A percentile compares a stretch with the other conserved stretches of the same genome.
Conservation (phyloP, 2,888 invertebrate species). For the Drosophila rellima region DNA sequence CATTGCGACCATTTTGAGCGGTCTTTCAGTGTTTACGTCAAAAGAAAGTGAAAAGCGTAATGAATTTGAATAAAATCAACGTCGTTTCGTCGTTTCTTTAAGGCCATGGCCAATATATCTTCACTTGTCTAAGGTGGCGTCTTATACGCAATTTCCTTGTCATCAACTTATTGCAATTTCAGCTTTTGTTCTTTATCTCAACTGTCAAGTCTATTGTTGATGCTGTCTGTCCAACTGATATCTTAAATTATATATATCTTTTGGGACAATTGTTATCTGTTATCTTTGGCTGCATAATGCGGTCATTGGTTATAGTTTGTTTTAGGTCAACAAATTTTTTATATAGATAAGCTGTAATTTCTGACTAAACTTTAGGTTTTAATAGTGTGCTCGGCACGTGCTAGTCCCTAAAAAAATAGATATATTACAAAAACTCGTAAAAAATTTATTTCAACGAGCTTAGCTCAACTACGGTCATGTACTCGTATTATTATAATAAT, state of each 20-base stretch:
- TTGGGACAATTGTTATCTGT: conserved; percentile 30
- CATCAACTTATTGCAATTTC: conserved; percentile 25
- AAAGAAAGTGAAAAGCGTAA: conserved; percentile 71
- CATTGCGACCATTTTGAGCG: conserved; percentile 35
- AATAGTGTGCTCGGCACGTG: conserved; percentile 21
- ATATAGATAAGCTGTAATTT: conserved; percentile 19
- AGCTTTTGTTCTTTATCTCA: conserved; percentile 41
- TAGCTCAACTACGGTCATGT: neutral
- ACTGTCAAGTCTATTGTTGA: conserved; percentile 38
- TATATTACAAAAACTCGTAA: conserved; percentile 6
- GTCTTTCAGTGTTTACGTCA: conserved; percentile 50
- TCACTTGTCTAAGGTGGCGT: conserved; percentile 7
- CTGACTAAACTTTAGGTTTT: neutral
- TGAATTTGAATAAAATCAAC: conserved; percentile 58
- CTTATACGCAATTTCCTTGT: conserved; percentile 49
- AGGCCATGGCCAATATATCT: conserved; percentile 65
- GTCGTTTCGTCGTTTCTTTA: conserved; percentile 42
- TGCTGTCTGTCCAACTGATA: conserved; percentile 20
- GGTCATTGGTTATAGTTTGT: conserved; percentile 18
- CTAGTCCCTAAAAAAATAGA: conserved; percentile 3
- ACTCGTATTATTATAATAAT: conserved; percentile 10
- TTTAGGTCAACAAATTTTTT: neutral
- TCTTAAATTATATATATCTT: conserved; percentile 17
- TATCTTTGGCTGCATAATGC: conserved; percentile 47
- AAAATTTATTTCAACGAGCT: conserved; percentile 11